Conservation (phyloP, 2,888 invertebrate genomes). For the Spialia ferax region DNA sequence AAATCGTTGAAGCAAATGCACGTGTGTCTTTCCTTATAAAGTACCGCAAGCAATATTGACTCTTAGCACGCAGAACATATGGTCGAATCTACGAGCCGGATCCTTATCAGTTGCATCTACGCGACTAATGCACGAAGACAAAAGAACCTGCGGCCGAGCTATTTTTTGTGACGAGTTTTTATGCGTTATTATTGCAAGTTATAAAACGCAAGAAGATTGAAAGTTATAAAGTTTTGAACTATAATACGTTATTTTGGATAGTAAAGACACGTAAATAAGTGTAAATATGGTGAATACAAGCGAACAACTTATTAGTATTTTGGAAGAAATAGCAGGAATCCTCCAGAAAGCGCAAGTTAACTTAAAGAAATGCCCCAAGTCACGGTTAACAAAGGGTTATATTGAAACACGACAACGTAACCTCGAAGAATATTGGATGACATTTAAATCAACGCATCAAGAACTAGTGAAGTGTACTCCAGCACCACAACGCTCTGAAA, state of each 20-base stretch:
- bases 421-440: slow-evolving; percentile 4
- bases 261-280: not conserved
- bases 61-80: not conserved
- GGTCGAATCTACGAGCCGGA: not conserved
- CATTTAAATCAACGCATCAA: not conserved
- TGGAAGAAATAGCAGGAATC: slow-evolving; percentile 6
- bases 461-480: not conserved
- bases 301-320: not conserved
- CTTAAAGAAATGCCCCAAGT: slow-evolving; percentile 2
- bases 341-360: slow-evolving; percentile 2
- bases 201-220: not conserved
- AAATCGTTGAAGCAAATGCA: no score
- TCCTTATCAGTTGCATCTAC: not conserved
- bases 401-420: slow-evolving; percentile 8
- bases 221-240: not conserved
- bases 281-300: slow-evolving; percentile 1
- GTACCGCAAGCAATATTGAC: no score
- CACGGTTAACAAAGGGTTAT: slow-evolving; percentile 2
- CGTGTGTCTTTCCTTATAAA: no score
- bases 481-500: not conserved
- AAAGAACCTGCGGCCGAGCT: not conserved
- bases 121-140: not conserved
- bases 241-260: not conserved
- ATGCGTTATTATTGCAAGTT: slow-evolving; percentile 4
- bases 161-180: slow-evolving; percentile 3